Evolutionary conservation across 1,140 invertebrate genomes (phyloP), one percentile per base, ranked within the genome.

Genomic region (Bombus balteatus): DNA sequence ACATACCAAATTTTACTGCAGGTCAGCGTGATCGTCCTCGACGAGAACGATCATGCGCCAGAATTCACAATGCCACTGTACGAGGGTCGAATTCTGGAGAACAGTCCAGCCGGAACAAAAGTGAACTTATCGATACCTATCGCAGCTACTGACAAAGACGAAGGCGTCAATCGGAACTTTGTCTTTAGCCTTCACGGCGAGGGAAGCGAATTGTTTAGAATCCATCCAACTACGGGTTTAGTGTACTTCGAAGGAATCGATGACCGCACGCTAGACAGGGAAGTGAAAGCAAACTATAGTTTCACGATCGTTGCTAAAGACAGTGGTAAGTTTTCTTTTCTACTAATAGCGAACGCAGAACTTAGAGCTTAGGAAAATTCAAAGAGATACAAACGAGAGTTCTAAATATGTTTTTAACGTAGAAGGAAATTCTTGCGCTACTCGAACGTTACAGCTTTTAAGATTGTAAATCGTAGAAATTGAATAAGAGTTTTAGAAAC

Each of bases 41-140:
- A 99, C 93, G 98, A 98, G 79, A 99, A 99, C 93, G 98, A 99
- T 92, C 98, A 99, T 93, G 96, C 98, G 8, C 98, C 98, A 22
- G 94, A 97, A 79, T 99, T 99, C 94, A 96, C 97, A 71, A 95
- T 96, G 25, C 90, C 95, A 3, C 92, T 94, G 10, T 99, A 98
- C 93, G 97, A 98, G 92, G 98, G 98, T 6, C 96, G 96, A 71
- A 97, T 99, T 13, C 95, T 95, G 41, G 98, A 99, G 95, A 98
- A 99, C 91, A 97, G 96, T 81, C 95, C 95, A 70, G 96, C 95
- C 59, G 97, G 96, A 83, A 98, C 97, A 15, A 97, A 97, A 95
- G 97, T 98, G 12, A 96, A 96, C 70, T 96, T 97, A 95, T 96
- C 96, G 65, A 96, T 96, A 88, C 96, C 96, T 53, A 96, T 98